Percentiles rank a stretch among this genome's conserved stretches.
Conservation (phyloP, 2,113 vertebrate genomes). For the Aptenodytes patagonicus region DNA sequence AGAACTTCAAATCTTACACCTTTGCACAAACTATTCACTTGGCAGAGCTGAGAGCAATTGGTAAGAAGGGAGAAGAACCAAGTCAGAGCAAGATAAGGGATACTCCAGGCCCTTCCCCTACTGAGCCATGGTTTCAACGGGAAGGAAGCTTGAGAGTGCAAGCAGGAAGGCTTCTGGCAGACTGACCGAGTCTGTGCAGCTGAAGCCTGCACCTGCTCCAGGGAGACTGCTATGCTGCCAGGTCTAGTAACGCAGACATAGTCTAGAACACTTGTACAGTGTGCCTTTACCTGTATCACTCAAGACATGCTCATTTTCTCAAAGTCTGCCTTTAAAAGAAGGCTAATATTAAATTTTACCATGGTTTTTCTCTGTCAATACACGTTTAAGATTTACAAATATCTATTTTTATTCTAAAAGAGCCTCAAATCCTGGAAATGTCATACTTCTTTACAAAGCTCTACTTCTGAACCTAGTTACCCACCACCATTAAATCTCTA, state of each 20-base stretch:
- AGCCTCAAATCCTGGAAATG: not conserved
- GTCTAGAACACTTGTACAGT: not conserved
- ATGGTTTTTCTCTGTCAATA: slow-evolving; percentile 23
- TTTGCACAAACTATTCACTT: not conserved
- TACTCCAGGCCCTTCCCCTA: not conserved
- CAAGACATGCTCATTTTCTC: not conserved
- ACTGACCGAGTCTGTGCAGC: not conserved
- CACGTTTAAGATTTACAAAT: not conserved
- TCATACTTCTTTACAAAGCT: not conserved
- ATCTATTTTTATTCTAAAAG: slow-evolving; percentile 5
- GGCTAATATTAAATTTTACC: not conserved
- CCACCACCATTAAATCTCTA: not conserved
- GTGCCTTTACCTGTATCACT: not conserved
- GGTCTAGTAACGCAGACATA: accelerated
- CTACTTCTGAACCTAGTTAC: not conserved
- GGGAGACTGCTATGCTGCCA: not conserved
- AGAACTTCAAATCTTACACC: not conserved
- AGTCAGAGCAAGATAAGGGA: not conserved
- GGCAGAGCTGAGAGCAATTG: not conserved
- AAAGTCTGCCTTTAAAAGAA: not conserved
- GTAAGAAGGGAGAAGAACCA: not conserved
- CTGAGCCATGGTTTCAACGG: not conserved
- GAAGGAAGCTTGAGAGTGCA: not conserved
- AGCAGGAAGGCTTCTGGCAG: not conserved
- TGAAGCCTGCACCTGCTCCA: not conserved